These are phyloP conservation scores for Zeus faber DNA, from an alignment of 2,113 vertebrate genomes.

Conservation along the genomic window DNA sequence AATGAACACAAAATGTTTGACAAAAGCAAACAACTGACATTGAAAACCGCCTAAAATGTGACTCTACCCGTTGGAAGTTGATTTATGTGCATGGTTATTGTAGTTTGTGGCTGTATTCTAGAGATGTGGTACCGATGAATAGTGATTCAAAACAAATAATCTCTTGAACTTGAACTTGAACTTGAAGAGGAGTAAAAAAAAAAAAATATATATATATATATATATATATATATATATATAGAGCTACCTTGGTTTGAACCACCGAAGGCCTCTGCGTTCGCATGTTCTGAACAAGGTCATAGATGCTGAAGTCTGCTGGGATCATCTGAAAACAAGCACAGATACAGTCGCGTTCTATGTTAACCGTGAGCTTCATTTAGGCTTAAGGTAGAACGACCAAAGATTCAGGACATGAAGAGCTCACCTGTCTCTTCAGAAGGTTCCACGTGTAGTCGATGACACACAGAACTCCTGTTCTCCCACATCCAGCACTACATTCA, in stretches of 20 bases:
- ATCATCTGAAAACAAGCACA: conserved; percentile 76
- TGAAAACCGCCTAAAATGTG: conserved; percentile 20
- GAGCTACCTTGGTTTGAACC: conserved; percentile 91
- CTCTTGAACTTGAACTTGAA: too few species aligned
- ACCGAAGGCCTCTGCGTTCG: conserved; percentile 89
- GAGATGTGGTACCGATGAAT: background rate
- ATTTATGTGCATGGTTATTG: background rate
- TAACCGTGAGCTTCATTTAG: too few species aligned
- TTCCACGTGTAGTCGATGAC: conserved; percentile 93
- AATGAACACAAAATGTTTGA: background rate
- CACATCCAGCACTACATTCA: conserved; percentile 87
- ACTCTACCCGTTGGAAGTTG: conserved; percentile 12
- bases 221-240: too few species aligned
- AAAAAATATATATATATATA: background rate
- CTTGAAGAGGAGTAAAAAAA: background rate
- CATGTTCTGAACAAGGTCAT: conserved; percentile 86
- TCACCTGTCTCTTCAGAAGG: conserved; percentile 86
- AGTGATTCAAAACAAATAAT: background rate
- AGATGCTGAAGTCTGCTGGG: conserved; percentile 86
- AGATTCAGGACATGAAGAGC: background rate
- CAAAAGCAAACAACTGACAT: background rate
- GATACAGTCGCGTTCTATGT: too few species aligned
- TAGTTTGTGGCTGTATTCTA: background rate
- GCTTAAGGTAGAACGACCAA: background rate
- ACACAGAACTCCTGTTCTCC: conserved; percentile 91